Conservation (phyloP, 2,797 vertebrate genomes). For the Enteromius paludinosus region DNA sequence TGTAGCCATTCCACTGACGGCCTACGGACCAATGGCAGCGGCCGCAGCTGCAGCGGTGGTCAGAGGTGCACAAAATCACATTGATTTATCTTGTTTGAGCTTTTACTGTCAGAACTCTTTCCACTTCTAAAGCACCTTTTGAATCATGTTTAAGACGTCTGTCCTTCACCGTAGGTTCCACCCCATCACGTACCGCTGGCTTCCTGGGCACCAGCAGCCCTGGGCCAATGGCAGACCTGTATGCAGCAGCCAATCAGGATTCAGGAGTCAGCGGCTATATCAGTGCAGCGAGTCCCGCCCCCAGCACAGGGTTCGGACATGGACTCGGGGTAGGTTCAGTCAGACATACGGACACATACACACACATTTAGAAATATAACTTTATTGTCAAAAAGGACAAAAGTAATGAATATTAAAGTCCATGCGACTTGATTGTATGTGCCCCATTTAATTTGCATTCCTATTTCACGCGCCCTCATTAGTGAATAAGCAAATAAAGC, state of each 20-base stretch:
- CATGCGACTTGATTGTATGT: background rate
- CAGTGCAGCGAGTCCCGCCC: slow-evolving; percentile 93
- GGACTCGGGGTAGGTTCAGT: slow-evolving; percentile 89
- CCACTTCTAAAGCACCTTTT: background rate
- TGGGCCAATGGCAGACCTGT: slow-evolving; percentile 96
- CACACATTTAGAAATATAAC: background rate
- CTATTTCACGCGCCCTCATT: no score
- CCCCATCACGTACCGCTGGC: slow-evolving; percentile 91
- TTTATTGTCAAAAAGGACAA: background rate
- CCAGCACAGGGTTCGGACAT: slow-evolving; percentile 94
- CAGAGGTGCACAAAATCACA: slow-evolving; percentile 83
- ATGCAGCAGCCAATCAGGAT: slow-evolving; percentile 95
- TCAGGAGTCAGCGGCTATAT: slow-evolving; percentile 96
- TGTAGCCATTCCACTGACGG: slow-evolving; percentile 93
- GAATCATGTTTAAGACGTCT: background rate
- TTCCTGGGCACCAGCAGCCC: slow-evolving; percentile 97
- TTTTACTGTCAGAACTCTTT: background rate
- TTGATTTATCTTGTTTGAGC: background rate
- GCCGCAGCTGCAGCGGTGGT: slow-evolving; percentile 90
- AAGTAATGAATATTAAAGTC: background rate
- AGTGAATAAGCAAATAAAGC: no score
- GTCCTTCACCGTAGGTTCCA: slow-evolving; percentile 80
- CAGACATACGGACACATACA: background rate
- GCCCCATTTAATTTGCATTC: no score
- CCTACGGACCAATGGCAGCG: slow-evolving; percentile 95